Evolutionary conservation across 2,113 vertebrate genomes (phyloP), one percentile per base, ranked within the genome.

Genomic region (Rutilus rutilus): DNA sequence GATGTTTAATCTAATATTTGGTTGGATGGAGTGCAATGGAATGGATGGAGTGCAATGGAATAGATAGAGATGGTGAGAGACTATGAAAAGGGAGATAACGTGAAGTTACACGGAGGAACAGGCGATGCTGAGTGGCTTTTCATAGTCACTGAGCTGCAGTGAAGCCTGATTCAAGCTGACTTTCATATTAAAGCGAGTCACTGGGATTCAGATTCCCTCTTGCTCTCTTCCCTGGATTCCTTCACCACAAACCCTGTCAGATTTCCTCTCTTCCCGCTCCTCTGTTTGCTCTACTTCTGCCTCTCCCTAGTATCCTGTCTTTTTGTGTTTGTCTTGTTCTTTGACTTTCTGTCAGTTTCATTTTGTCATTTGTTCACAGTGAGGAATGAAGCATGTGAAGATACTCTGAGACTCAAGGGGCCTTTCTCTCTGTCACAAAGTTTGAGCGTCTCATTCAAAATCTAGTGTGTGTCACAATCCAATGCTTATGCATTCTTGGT

Each of bases 111-210:
- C 86, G 50, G 86, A 84, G 27, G 45, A 82, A 50, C 57, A 83
- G 89, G 83, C 78, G 60, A 71, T 78, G 83, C 78, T 25, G 78
- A 77, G 83, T 65, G 83, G 78, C 87, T 87, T 85, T 87, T 88
- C 84, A 87, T 71, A 87, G 84, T 50, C 47, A 50, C 9, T 75
- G 33, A 42, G 83, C 42, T 52, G 62, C 78, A 62, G 74, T 84
- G 84, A 82, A 89, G 88, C 87, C 78, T 88, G 87, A 92, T 90
- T 88, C 80, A 11, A 47, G 84, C 86, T 84, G 86, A 91, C 87
- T 88, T 88, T 89, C 86, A 82, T 81, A 85, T 91, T 87, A 88
- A 91, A 87, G 82, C 76, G 54, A 21, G 59, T 82, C 47, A 9
- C 45, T 86, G 86, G 89, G 90, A 89, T 88, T 92, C 90, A 87